These are phyloP conservation scores for Hydrocynus forskahlii DNA, from an alignment of 2,797 vertebrate genomes.

Conservation along the genomic window DNA sequence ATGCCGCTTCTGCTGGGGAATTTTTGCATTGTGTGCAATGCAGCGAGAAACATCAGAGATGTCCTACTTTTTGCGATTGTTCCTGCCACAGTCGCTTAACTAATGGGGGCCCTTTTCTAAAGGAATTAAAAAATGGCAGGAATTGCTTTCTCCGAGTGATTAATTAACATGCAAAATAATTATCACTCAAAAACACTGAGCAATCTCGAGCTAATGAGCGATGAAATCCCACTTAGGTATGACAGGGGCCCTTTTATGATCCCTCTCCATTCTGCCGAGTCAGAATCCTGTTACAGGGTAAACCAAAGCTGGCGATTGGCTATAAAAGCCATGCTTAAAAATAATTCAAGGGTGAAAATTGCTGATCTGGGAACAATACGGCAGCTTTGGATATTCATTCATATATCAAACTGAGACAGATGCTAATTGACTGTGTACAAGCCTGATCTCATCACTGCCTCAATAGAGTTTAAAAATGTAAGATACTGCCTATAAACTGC, in stretches of 20 bases:
- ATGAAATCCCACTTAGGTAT: constrained; percentile 56
- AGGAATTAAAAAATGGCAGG: constrained; percentile 49
- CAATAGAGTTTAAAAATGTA: not conserved
- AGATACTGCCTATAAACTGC: not conserved
- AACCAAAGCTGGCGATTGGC: constrained; percentile 20
- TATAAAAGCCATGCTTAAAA: constrained; percentile 2
- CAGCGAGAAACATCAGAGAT: constrained; percentile 52
- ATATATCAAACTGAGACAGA: constrained; percentile 27
- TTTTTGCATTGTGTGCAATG: constrained; percentile 59
- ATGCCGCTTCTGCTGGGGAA: constrained; percentile 59
- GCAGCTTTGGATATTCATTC: constrained; percentile 1
- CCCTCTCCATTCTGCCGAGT: constrained; percentile 39
- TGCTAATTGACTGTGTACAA: constrained; percentile 18
- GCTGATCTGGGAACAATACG: constrained; percentile 32
- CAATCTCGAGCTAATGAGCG: constrained; percentile 64
- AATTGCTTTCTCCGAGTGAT: constrained; percentile 56
- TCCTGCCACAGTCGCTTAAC: constrained; percentile 57
- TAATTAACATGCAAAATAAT: constrained; percentile 65
- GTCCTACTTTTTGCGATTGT: constrained; percentile 66
- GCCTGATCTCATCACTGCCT: constrained; percentile 8
- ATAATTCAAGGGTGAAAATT: constrained; percentile 29
- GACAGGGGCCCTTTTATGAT: constrained; percentile 53
- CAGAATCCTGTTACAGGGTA: constrained; percentile 34
- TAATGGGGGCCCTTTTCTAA: constrained; percentile 51
- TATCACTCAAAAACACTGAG: constrained; percentile 58